Evolutionary conservation across 2,113 vertebrate species (phyloP), one percentile per base, ranked within the genome.

Genomic region (Cacatua alba): DNA sequence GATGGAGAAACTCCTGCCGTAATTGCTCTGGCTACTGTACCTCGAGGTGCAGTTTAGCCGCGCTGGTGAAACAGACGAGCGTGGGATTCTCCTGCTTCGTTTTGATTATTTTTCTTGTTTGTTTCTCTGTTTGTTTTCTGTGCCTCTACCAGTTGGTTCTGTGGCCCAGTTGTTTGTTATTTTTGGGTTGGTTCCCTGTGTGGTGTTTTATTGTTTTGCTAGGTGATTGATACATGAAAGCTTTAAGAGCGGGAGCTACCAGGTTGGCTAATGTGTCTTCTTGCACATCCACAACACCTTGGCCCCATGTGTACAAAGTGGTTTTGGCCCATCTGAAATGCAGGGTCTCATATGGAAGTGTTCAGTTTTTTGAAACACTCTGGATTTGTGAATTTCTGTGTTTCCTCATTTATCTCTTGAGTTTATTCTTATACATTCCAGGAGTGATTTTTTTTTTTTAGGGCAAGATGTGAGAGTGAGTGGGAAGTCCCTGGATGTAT

Each of bases 1-100:
- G 82, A 80, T 95, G 89, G 81, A 53, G 80, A 76, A 93, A 85
- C 46, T 90, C 33, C 1, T 24, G 46, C 60, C 2, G 3, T 94
- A 88, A 92, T 97, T 92, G 83, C 67, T 44, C 74, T 29, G 68
- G 79, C 63, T 62, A 2, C 72, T 77, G 48, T 85, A 46, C 44
- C 87, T 80, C 46, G 41, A 88, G 88, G 89, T 91, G 43, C 52
- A 71, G 68, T 29, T 55, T 74, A 53, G 82, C 69, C 59, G 7
- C 5, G 18, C 16, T 44, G 13, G 10, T 49, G 57, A 68, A 88
- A 53, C 37, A 23, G 12, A 25, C 2, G 1, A 74, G 43, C 1
- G 10, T 8, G 63, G 55, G 44, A 8, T 24, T 49, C 74, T 29
- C 21, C 18, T 25, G 10, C 43, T 88, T 29, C 52, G 35, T 81